Evolutionary conservation across 2,797 vertebrate genomes (phyloP), one percentile per base, ranked within the genome.

Genomic region (Labeo calbasu): DNA sequence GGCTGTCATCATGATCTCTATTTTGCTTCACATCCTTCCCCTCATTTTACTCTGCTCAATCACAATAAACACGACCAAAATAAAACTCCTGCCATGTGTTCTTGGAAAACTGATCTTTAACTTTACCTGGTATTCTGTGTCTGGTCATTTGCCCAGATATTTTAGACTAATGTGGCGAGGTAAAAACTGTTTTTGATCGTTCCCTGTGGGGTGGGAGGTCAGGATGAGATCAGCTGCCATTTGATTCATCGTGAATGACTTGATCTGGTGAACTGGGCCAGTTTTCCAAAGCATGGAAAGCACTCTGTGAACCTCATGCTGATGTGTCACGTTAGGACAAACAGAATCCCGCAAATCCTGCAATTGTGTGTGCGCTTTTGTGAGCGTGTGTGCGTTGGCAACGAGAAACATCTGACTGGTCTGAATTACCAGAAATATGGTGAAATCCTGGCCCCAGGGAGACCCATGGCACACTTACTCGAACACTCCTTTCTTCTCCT

Each of bases 341-440:
- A 82, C 77, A 85, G 83, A 65, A 81, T 81, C 82, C 63, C 53
- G 51, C 77, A 66, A 87, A 81, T 81, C 57, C 70, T 71, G 57
- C 65, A 21, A 63, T 76, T 77, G 51, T 81, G 70, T 83, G 40
- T 61, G 66, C 21, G 7, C 14, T 68, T 75, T 23, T 59, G 69
- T 78, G 14, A 77, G 57, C 69, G 48, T 63, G 79, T 76, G 84
- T 85, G 61, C 81, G 21, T 69, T 79, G 69, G 77, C 50, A 80
- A 25, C 23, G 59, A 80, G 23, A 77, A 68, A 70, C 53, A 83
- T 48, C 65, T 79, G 63, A 86, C 59, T 86, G 51, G 66, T 50
- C 61, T 81, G 57, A 87, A 78, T 85, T 86, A 89, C 81, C 85
- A 84, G 82, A 85, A 87, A 85, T 69, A 83, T 55, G 40, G 71